Base-by-base conservation (phyloP, 2,888 invertebrate genomes). In the Pediacus dermestoides region DNA sequence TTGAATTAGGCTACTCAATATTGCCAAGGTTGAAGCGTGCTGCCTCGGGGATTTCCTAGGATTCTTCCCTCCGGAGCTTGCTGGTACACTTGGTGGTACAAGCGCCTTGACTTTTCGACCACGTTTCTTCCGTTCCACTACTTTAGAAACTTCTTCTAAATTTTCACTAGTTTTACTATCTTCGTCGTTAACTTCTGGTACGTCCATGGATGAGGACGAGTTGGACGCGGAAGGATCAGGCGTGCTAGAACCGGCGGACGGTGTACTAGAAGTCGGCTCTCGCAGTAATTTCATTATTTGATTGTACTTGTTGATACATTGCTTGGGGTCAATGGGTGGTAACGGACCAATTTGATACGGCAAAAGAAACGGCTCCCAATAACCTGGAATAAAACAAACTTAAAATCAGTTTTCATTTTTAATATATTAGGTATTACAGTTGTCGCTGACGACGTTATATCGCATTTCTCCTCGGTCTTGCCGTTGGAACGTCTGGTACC, bases 11-110 rank as follows among this genome's bases (percentile, higher is more conserved):
- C 81, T 80, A 23, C 82, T 82, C 2, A 90, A 78, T 39, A 90
- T 86, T 0, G 90, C 90, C 41, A 89, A 67, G 0, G 91, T 91
- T 0, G 89, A 89, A 0, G 90, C 90, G 61, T 91, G 90, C 63
- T 90, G 90, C 12, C 91, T 73, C 0, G 91, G 91, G 0, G 88
- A 89, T 61, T 90, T 90, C 23, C 91, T 72, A 0, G 89, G 85
- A 43, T 80, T 81, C 16, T 72, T 71, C 30, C 76, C 76, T 39
- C 50, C 46, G 37, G 56, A 49, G 22, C 28, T 39, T 23, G 16
- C 27, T 14, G 25, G 31, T 14, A 30, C 28, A 3, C 12, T 23
- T 25, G 28, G 23, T 30, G 21, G 10, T 14, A 10, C 23, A 27
- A 14, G 13, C 12, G 16, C 23, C 31, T 13, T 30, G 4, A 12